phyloP scores from a whole-genome alignment of 2,797 vertebrate species.

The Coendou prehensilis region DNA sequence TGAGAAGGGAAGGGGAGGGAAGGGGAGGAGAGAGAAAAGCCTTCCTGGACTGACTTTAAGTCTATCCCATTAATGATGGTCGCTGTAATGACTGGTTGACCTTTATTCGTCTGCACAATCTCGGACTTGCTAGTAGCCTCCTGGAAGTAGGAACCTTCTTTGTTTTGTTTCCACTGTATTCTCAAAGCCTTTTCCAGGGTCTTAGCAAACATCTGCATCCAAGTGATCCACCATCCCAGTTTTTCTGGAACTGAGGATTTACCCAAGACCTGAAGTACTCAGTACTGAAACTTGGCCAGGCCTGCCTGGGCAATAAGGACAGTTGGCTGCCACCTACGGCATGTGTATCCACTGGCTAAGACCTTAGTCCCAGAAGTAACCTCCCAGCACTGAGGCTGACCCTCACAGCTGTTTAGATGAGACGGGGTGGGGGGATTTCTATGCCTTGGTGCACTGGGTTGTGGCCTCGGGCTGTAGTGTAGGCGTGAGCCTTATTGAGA shows the following conservation, averaged over 20 bases:
- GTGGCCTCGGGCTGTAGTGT: neutral
- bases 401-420: neutral
- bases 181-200: neutral
- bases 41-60: neutral
- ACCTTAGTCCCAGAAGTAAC: neutral
- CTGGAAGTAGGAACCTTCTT: neutral
- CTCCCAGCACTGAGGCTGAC: neutral
- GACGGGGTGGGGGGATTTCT: neutral
- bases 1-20: no score
- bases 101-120: neutral
- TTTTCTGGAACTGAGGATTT: neutral
- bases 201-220: constrained; percentile 14
- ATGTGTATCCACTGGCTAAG: neutral
- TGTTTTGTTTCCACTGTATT: neutral
- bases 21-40: neutral
- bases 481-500: neutral
- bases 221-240: neutral
- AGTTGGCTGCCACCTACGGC: neutral
- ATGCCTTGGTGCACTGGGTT: neutral
- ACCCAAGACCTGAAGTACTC: neutral
- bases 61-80: neutral
- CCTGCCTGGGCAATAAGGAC: neutral
- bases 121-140: neutral
- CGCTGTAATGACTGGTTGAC: neutral
- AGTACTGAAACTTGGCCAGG: neutral